These are phyloP conservation scores for Drosophila basisetae DNA, from an alignment of 2,888 invertebrate genomes.

Conservation along the genomic window DNA sequence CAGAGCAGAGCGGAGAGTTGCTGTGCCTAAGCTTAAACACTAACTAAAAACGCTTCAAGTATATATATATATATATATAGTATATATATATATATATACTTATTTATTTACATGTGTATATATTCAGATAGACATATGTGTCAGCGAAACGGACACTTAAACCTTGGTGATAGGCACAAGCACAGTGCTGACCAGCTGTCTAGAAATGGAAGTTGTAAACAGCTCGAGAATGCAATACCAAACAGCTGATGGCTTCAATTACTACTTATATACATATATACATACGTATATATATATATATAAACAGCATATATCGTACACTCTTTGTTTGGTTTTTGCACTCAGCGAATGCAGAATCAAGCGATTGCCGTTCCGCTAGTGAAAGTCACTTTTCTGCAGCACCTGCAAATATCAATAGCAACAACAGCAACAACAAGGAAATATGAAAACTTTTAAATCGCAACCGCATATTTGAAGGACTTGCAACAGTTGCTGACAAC, in stretches of 20 bases:
- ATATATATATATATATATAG: background rate
- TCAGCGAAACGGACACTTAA: conserved; percentile 21
- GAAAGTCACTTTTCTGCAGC: conserved; percentile 6
- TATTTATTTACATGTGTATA: background rate
- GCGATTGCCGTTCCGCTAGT: conserved; percentile 25
- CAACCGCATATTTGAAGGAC: background rate
- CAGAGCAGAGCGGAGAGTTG: background rate
- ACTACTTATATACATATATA: background rate
- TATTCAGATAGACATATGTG: background rate
- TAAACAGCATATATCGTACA: background rate
- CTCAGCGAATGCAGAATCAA: conserved; percentile 30
- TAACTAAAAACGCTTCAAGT: background rate
- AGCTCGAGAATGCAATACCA: background rate
- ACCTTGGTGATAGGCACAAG: background rate
- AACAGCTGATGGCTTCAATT: conserved; percentile 30
- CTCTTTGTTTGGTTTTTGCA: conserved; percentile 8
- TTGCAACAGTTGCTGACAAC: background rate
- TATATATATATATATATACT: background rate
- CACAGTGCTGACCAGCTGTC: conserved; percentile 37
- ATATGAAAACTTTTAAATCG: background rate
- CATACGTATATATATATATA: background rate
- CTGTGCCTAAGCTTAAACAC: background rate
- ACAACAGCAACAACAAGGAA: background rate
- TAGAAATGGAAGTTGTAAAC: conserved; percentile 41
- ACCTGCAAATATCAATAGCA: conserved; percentile 16